Conservation (phyloP, 2,113 vertebrate genomes). For the Siniperca knerii region DNA sequence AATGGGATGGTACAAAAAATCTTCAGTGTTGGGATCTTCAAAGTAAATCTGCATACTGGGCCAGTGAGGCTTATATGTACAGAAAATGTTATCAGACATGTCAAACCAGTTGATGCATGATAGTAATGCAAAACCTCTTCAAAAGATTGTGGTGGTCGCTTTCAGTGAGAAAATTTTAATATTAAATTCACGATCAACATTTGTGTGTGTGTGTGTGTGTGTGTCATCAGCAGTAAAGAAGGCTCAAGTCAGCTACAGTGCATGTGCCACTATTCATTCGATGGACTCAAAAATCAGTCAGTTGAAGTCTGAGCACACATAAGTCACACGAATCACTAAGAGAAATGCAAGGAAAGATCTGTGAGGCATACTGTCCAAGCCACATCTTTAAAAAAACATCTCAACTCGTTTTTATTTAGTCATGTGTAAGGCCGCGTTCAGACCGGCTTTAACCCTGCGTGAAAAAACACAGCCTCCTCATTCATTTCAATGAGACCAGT, state of each 20-base stretch:
- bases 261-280: constrained; percentile 48
- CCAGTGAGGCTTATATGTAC: constrained; percentile 60
- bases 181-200: constrained; percentile 34
- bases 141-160: constrained; percentile 21
- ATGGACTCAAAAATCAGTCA: constrained; percentile 61
- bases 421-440: not conserved
- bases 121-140: constrained; percentile 34
- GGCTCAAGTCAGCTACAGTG: constrained; percentile 30
- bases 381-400: constrained; percentile 38
- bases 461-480: not conserved
- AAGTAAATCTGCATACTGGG: constrained; percentile 72
- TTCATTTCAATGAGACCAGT: not conserved
- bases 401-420: not conserved
- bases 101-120: constrained; percentile 10
- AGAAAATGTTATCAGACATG: constrained; percentile 36
- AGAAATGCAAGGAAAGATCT: constrained; percentile 41
- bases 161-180: constrained; percentile 48
- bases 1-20: constrained; percentile 80
- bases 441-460: no score
- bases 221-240: constrained; percentile 28
- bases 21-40: constrained; percentile 55
- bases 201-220: constrained; percentile 27
- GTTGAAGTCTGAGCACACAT: constrained; percentile 45
- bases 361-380: constrained; percentile 20
- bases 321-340: constrained; percentile 53